Conservation (phyloP, 2,888 invertebrate genomes). For the Cylindroiulus punctatus region DNA sequence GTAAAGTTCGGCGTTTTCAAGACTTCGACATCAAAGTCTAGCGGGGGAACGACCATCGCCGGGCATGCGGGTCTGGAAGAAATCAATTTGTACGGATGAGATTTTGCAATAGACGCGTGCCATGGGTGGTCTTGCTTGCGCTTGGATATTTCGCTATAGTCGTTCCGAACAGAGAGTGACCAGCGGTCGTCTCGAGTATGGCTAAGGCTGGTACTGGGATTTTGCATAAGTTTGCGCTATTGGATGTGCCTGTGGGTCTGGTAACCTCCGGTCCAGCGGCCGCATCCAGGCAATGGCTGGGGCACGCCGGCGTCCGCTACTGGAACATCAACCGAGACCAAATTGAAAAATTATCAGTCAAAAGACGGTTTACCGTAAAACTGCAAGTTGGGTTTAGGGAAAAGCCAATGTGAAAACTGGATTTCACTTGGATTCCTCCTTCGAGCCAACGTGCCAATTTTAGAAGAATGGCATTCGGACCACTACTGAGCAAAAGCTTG, state of each 20-base stretch:
- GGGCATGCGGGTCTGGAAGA: conserved; percentile 23
- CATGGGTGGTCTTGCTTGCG: neutral
- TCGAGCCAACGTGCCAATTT: neutral
- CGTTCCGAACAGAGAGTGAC: neutral
- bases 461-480: neutral
- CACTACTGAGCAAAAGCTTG: too few relatives aligned
- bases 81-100: conserved; percentile 22
- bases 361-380: neutral
- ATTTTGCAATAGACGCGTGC: neutral
- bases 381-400: too few relatives aligned
- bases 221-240: conserved; percentile 9
- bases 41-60: neutral
- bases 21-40: neutral
- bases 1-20: neutral
- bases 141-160: neutral
- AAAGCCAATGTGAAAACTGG: neutral
- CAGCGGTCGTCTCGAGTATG: neutral
- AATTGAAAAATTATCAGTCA: neutral
- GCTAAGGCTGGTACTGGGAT: conserved; percentile 29
- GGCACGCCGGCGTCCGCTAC: neutral
- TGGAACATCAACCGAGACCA: neutral
- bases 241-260: neutral
- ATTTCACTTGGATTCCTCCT: neutral
- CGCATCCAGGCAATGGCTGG: neutral
- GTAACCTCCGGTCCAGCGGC: neutral